These are phyloP conservation scores for Rissa tridactyla DNA, from an alignment of 2,113 vertebrate genomes.

Conservation along the genomic window DNA sequence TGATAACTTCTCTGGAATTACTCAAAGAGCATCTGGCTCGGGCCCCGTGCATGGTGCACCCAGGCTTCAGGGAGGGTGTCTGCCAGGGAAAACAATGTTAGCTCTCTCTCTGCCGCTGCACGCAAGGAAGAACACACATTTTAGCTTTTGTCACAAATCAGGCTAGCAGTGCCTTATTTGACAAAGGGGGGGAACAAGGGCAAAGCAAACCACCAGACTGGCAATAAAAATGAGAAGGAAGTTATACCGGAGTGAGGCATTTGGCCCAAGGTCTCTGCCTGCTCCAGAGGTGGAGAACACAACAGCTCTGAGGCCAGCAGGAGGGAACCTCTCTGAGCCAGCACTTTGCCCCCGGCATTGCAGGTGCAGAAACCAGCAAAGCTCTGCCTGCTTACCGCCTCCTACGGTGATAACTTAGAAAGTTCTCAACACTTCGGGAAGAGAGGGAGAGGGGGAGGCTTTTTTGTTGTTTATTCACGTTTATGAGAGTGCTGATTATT, in stretches of 20 bases:
- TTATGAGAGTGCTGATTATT: background rate
- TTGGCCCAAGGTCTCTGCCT: background rate
- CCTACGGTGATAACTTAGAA: background rate
- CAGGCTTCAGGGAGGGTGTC: background rate
- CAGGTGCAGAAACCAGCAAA: background rate
- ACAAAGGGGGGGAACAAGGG: rapidly evolving
- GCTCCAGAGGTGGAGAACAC: rapidly evolving
- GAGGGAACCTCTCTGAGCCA: background rate
- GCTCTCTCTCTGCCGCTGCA: background rate
- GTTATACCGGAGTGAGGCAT: background rate
- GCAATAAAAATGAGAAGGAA: background rate
- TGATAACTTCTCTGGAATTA: background rate
- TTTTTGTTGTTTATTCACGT: background rate
- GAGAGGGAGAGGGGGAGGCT: background rate
- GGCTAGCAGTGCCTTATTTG: background rate
- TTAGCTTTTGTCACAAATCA: background rate
- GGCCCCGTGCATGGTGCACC: rapidly evolving
- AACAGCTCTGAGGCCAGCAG: background rate
- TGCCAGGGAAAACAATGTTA: background rate
- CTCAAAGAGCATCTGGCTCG: background rate
- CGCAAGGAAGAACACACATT: background rate
- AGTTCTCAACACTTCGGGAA: background rate
- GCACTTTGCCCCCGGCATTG: background rate
- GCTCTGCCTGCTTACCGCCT: background rate
- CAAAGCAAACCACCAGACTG: background rate